Conservation (phyloP, 1,140 invertebrate species). For the Psix sp. region DNA sequence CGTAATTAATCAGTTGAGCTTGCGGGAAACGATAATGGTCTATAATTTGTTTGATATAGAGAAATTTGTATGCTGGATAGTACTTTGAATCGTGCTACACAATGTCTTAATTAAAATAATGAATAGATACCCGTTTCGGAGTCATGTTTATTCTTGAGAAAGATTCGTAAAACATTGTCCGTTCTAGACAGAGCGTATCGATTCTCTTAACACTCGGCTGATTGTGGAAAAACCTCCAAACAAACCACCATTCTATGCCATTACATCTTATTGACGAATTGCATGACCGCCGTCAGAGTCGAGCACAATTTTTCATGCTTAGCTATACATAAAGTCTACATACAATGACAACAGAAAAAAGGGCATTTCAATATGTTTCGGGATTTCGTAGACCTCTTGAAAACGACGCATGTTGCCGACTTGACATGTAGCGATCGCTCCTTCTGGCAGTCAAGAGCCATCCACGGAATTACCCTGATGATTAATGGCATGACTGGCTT, state of each 20-base stretch:
- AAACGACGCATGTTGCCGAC: constrained; percentile 66
- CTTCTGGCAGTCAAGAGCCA: constrained; percentile 68
- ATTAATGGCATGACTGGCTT: constrained; percentile 65
- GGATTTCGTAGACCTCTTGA: constrained; percentile 40
- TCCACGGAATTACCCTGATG: constrained; percentile 69
- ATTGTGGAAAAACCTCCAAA: constrained; percentile 13
- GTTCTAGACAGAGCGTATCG: constrained; percentile 34
- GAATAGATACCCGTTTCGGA: constrained; percentile 27
- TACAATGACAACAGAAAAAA: no score
- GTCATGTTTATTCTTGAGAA: constrained; percentile 34
- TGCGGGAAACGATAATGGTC: not conserved
- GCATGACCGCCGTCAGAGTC: no score
- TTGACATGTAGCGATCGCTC: constrained; percentile 73
- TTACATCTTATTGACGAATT: constrained; percentile 4
- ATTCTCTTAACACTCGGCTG: constrained; percentile 28
- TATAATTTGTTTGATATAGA: constrained; percentile 5
- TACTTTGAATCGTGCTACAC: constrained; percentile 1
- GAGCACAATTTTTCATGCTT: no score
- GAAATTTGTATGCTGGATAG: constrained; percentile 14
- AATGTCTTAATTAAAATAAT: constrained; percentile 48
- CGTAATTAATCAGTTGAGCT: no score
- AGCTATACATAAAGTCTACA: no score
- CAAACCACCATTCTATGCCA: not conserved
- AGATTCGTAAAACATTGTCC: constrained; percentile 31
- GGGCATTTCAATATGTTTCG: no score